phyloP scores from a whole-genome alignment of 2,888 invertebrate species.

The Cyrtodaria siliqua region DNA sequence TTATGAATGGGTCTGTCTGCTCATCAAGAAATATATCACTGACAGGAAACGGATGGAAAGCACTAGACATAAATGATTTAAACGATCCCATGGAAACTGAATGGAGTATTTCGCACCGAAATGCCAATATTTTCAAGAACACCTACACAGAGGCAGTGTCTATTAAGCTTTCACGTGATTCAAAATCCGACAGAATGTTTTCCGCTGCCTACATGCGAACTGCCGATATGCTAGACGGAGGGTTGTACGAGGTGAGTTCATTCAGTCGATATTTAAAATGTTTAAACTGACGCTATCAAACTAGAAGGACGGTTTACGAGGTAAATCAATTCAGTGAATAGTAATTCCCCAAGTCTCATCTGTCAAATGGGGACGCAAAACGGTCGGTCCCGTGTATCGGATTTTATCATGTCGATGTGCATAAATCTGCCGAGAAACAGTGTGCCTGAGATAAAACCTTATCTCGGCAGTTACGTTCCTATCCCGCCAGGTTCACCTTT shows the following conservation, averaged over 20 bases:
- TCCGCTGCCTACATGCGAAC: constrained; percentile 54
- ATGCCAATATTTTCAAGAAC: constrained; percentile 45
- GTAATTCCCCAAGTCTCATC: too few species aligned
- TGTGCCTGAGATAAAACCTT: too few species aligned
- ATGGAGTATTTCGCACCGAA: constrained; percentile 56
- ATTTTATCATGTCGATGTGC: too few species aligned
- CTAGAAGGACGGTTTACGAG: too few species aligned
- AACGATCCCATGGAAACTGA: constrained; percentile 54
- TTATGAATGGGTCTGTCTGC: constrained; percentile 22
- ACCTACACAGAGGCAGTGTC: constrained; percentile 43
- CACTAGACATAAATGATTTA: constrained; percentile 40
- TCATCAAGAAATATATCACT: constrained; percentile 30
- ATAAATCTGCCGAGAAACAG: too few species aligned
- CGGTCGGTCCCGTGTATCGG: too few species aligned
- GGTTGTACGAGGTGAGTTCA: constrained; percentile 57
- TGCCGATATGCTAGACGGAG: constrained; percentile 63
- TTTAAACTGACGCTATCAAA: too few species aligned
- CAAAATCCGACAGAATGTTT: constrained; percentile 43
- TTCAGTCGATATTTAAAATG: too few species aligned
- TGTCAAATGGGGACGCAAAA: too few species aligned
- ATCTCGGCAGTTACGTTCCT: too few species aligned
- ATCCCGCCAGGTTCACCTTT: too few species aligned
- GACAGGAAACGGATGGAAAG: constrained; percentile 45
- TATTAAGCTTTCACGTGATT: constrained; percentile 58
- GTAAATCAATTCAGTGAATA: too few species aligned